A percentile compares a stretch with the other conserved stretches of the same genome.
phyloP scores from a whole-genome alignment of 2,888 invertebrate species.

The Maniola hyperantus region DNA sequence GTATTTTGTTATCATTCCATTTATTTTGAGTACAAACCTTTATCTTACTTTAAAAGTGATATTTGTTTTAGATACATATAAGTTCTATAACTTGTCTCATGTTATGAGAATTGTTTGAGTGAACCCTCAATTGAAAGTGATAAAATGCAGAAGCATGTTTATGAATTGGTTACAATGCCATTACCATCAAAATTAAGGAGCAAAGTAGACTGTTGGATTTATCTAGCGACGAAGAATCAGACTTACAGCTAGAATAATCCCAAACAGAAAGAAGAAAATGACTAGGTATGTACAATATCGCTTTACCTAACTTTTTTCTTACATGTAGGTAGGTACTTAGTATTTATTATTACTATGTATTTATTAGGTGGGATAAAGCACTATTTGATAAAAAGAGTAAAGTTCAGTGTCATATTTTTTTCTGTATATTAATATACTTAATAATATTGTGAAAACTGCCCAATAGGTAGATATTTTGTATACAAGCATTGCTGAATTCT shows the following conservation, averaged over 20 bases:
- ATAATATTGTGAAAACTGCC: too few relatives aligned
- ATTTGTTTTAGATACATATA: background rate
- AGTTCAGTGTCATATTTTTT: too few relatives aligned
- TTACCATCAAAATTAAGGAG: slow-evolving; percentile 80
- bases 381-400: too few relatives aligned
- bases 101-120: background rate
- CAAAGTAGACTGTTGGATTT: slow-evolving; percentile 85
- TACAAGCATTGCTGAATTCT: too few relatives aligned
- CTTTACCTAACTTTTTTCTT: too few relatives aligned
- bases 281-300: slow-evolving; percentile 67
- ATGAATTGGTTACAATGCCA: slow-evolving; percentile 62
- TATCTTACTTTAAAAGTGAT: background rate
- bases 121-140: background rate
- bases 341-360: too few relatives aligned
- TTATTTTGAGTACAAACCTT: slow-evolving; percentile 10
- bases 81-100: background rate
- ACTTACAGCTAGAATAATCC: slow-evolving; percentile 83
- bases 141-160: slow-evolving; percentile 55
- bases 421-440: too few relatives aligned
- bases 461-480: too few relatives aligned
- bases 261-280: slow-evolving; percentile 81
- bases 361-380: too few relatives aligned
- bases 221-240: slow-evolving; percentile 83
- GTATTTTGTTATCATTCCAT: slow-evolving; percentile 14
- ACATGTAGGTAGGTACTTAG: too few relatives aligned